Percentiles rank a stretch among this genome's conserved stretches.
phyloP scores from a whole-genome alignment of 2,888 invertebrate species.

The Pyrgus malvae region DNA sequence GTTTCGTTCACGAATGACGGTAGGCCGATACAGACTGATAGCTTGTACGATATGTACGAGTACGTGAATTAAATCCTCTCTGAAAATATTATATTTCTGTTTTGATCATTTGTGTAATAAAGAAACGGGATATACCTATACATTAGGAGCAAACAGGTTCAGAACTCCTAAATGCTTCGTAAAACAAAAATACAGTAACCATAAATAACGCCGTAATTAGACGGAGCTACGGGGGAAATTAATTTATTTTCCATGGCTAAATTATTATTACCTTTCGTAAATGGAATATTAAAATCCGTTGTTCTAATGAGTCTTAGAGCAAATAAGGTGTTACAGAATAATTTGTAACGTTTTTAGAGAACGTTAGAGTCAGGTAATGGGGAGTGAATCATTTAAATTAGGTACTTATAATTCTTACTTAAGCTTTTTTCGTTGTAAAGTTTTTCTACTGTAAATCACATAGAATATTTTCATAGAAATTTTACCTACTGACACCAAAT shows the following conservation, averaged over 20 bases:
- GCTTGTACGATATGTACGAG: no score
- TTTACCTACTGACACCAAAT: no score
- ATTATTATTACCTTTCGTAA: conserved; percentile 15
- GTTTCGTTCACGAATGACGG: no score
- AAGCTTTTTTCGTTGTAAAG: no score
- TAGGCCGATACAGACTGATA: no score
- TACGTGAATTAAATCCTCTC: no score
- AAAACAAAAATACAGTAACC: conserved; percentile 14
- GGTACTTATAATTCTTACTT: no score
- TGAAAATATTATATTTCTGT: no score
- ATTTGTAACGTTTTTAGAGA: not conserved
- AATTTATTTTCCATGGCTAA: conserved; percentile 18
- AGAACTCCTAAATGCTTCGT: not conserved
- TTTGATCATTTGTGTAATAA: not conserved
- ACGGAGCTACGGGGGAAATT: conserved; percentile 16
- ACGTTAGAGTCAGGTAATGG: not conserved
- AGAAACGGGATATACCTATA: not conserved
- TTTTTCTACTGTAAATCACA: no score
- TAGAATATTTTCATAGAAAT: no score
- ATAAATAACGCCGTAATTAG: conserved; percentile 14
- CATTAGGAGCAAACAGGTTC: conserved; percentile 25
- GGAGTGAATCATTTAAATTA: not conserved
- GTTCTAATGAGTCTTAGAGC: conserved; percentile 2
- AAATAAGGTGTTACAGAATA: not conserved
- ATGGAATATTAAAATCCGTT: conserved; percentile 10